Evolutionary conservation across 2,113 vertebrate species (phyloP).

Genomic region (Muntiacus muntjak): DNA sequence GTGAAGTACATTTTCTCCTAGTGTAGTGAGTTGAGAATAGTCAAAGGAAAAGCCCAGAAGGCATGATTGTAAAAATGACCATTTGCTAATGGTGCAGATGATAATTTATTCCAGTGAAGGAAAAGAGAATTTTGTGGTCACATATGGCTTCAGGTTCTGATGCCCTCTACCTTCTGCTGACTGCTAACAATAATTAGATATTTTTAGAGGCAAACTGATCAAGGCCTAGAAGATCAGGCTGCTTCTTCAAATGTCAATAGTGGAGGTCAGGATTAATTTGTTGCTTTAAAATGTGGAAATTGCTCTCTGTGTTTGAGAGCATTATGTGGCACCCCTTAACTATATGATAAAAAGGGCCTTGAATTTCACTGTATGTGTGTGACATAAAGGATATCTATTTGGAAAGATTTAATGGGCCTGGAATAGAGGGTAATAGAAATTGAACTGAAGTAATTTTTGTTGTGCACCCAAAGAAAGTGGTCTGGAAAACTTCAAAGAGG

Average conservation of each 20-base stretch:
- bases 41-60: slow-evolving; percentile 24
- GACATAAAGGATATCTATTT: slow-evolving; percentile 78
- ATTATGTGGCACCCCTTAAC: slow-evolving; percentile 65
- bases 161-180: slow-evolving; percentile 54
- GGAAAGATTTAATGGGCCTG: slow-evolving; percentile 77
- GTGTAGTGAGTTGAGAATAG: neutral
- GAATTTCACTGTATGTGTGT: slow-evolving; percentile 45
- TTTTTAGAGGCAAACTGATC: slow-evolving; percentile 62
- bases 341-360: slow-evolving; percentile 76
- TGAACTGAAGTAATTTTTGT: slow-evolving; percentile 77
- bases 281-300: slow-evolving; percentile 79
- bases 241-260: slow-evolving; percentile 50
- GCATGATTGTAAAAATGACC: slow-evolving; percentile 21
- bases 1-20: neutral
- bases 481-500: slow-evolving; percentile 66
- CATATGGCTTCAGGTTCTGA: slow-evolving; percentile 27
- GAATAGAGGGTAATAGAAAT: slow-evolving; percentile 76
- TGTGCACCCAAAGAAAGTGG: slow-evolving; percentile 26
- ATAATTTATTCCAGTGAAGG: slow-evolving; percentile 45
- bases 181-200: slow-evolving; percentile 64
- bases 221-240: slow-evolving; percentile 62
- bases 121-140: neutral
- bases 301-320: slow-evolving; percentile 64
- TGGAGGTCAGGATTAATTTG: slow-evolving; percentile 74
- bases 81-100: neutral